Evolutionary conservation across 2,797 vertebrate species (phyloP), one percentile per base, ranked within the genome.

Genomic region (Acropternis orthonyx): DNA sequence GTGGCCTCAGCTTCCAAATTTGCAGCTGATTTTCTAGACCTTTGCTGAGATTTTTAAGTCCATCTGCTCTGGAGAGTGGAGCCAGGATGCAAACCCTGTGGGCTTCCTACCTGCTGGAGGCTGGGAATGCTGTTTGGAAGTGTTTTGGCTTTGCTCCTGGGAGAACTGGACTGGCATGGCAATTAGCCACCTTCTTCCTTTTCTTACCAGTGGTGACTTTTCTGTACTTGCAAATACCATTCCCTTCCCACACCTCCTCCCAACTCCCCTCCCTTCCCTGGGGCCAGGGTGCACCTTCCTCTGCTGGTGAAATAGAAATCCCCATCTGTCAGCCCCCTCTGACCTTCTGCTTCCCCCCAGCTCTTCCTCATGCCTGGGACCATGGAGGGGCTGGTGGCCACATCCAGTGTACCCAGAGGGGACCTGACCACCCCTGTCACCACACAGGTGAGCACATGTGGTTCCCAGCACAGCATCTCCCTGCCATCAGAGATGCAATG

Each of bases 171-270:
- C 91, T 59, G 67, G 89, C 78, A 79, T 28, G 87, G 74, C 89
- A 96, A 91, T 95, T 82, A 94, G 67, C 63, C 51, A 69, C 67
- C 46, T 65, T 83, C 76, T 71, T 93, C 77, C 77, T 79, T 86
- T 94, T 91, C 77, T 85, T 94, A 83, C 34, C 4, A 2, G 30
- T 15, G 24, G 78, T 89, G 89, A 92, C 81, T 89, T 37, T 89
- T 82, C 37, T 6, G 21, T 52, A 58, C 58, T 91, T 93, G 89
- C 82, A 95, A 93, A 96, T 89, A 95, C 34, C 79, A 49, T 89
- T 95, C 79, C 54, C 87, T 95, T 96, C 94, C 94, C 95, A 96
- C 91, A 95, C 72, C 46, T 82, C 74, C 67, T 92, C 84, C 74
- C 71, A 79, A 6, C 21, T 49, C 63, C 49, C 43, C 65, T 95